Percentiles rank a stretch among this genome's conserved stretches.
phyloP scores from a whole-genome alignment of 2,113 vertebrate species.

The Catharus fuscescens region DNA sequence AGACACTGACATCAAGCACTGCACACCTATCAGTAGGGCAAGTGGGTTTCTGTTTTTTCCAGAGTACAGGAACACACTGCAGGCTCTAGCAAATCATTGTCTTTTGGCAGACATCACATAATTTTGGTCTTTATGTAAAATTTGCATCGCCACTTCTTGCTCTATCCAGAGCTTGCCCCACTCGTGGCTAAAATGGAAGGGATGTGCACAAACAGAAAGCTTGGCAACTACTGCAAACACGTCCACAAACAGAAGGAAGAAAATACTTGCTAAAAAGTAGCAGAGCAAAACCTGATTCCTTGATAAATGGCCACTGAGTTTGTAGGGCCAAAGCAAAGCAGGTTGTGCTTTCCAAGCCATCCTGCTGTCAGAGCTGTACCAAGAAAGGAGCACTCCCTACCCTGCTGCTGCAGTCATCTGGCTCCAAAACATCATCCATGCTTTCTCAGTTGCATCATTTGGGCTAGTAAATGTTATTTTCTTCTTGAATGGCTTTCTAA shows the following conservation, averaged over 20 bases:
- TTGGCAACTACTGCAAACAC: neutral
- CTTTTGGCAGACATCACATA: neutral
- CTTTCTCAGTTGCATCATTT: neutral
- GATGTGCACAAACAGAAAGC: neutral
- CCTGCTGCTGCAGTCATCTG: neutral
- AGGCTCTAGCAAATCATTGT: neutral
- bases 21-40: neutral
- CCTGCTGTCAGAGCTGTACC: neutral
- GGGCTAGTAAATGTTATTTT: neutral
- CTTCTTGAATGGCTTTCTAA: neutral
- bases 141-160: neutral
- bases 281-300: neutral
- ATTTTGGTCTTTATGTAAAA: neutral
- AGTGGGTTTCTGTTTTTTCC: neutral
- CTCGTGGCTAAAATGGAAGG: neutral
- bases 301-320: rapidly evolving
- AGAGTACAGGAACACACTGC: neutral
- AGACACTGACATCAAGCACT: neutral
- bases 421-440: neutral
- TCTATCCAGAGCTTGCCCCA: neutral
- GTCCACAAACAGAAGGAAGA: neutral
- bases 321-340: neutral
- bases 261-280: neutral
- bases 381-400: neutral
- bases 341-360: neutral